Base-by-base conservation (phyloP, 1,140 invertebrate species). In the Eriosoma lanigerum region DNA sequence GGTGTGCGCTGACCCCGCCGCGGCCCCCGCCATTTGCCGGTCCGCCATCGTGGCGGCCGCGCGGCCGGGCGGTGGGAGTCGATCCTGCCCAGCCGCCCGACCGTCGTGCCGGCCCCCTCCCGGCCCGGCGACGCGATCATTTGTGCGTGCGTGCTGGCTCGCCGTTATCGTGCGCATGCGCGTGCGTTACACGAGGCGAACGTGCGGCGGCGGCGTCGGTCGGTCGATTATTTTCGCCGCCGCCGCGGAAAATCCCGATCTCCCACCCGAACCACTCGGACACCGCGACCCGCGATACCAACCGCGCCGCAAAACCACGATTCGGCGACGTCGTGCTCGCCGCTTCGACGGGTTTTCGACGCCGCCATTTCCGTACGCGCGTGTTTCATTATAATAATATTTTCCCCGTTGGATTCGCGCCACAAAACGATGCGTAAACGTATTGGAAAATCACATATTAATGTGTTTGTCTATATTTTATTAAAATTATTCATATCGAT, bases 1-100 rank as follows among this genome's bases (percentile, higher is more conserved):
- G 52, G 52, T 21, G 29, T n/a, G 66, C 66, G 29, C 26, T n/a
- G 48, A 32, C 26, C 46, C 52, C 50, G 32, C 72, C 50, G 72
- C 72, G 72, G 21, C 54, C 54, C 50, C 54, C 52, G 54, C 32
- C 72, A n/a, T 44, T 58, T 56, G 52, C 32, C n/a, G 9, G 72
- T 38, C 72, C 52, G 72, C 72, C 72, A 76, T 76, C 72, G 72
- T 13, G 52, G 72, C 13, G 19, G 32, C n/a, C 62, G 2, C 62
- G 8, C 44, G 48, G 48, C 26, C 70, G 48, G 50, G 3, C 50
- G 54, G 32, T 32, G 54, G 72, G 52, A 29, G 24, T n/a, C 68
- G 68, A 50, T 21, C 46, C 48, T n/a, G 12, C 19, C 64, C n/a
- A 19, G 64, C 13, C 64, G 8, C 52, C 72, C 6, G 13, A n/a